Evolutionary conservation across 2,888 invertebrate species (phyloP), one percentile per base, ranked within the genome.

Genomic region (Clepsis dumicolana): DNA sequence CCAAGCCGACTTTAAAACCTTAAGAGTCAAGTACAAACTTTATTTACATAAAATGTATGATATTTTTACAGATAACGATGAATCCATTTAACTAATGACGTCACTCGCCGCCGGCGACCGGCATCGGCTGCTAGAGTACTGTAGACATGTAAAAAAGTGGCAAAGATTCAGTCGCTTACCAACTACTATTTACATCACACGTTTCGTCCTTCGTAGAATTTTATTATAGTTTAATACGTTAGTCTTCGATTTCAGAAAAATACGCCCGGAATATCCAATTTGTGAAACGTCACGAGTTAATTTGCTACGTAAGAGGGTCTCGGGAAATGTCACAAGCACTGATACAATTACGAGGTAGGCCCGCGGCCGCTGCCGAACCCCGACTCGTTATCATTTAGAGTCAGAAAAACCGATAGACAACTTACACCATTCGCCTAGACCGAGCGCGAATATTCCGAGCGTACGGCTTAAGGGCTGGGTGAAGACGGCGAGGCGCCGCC

Each of bases 91-190:
- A 70, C 78, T 81, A 79, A 72, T 66, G 74, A 71, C 72, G 71
- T 72, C 69, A 66, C 73, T 75, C 74, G 72, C 74, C 75, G 74
- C 78, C 83, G 75, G 75, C 78, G 78, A 64, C 59, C 48, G 38
- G 16, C 41, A 18, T 16, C 44, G 65, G 64, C 78, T 78, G 77
- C 83, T 83, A 74, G 72, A 86, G 79, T 82, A 85, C 87, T 84
- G 82, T 89, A 91, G 89, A 91, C 89, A 87, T 88, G 88, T 93
- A 93, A 91, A 93, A 93, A 93, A 92, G 92, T 92, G 91, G 90
- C 90, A 91, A 91, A 91, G 88, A 89, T 81, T 90, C 89, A 90
- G 89, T 90, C 89, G 80, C 91, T 92, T 92, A 92, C 78, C 74
- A 52, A 70, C 86, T 91, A 92, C 76, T 93, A 93, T 93, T 75